Conservation (phyloP, 1,140 invertebrate species). For the Zaprionus ghesquierei region DNA sequence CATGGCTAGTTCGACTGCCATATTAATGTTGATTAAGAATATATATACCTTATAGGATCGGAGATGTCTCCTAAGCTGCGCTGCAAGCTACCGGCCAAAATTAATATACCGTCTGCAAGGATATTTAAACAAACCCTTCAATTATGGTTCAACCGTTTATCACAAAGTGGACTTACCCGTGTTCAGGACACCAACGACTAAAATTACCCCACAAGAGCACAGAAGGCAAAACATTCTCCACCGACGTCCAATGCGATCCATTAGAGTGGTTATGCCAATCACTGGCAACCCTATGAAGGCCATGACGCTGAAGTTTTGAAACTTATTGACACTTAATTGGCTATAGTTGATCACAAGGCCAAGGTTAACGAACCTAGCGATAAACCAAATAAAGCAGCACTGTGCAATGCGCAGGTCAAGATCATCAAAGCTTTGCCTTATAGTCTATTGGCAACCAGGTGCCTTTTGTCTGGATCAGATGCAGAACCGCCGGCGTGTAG, state of each 20-base stretch:
- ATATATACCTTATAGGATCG: too few species aligned
- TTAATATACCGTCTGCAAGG: too few species aligned
- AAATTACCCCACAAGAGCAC: constrained; percentile 82
- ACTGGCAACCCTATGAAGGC: constrained; percentile 88
- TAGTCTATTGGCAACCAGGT: constrained; percentile 63
- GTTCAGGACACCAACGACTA: not conserved
- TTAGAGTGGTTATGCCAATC: constrained; percentile 85
- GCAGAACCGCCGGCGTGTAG: constrained; percentile 86
- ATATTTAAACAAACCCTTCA: too few species aligned
- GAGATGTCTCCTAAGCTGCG: too few species aligned
- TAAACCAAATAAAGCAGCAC: constrained; percentile 88
- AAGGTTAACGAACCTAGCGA: constrained; percentile 88
- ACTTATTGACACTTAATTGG: constrained; percentile 87
- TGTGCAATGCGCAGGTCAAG: constrained; percentile 85
- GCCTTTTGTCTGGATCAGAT: constrained; percentile 83
- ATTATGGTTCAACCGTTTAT: not conserved
- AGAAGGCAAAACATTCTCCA: constrained; percentile 82
- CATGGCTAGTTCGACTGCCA: too few species aligned
- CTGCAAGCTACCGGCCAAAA: too few species aligned
- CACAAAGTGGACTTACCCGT: constrained; percentile 19
- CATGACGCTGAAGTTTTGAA: constrained; percentile 87
- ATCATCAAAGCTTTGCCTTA: constrained; percentile 79
- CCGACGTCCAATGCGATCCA: constrained; percentile 86
- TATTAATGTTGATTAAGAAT: too few species aligned
- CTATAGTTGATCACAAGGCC: constrained; percentile 90